Percentiles rank a stretch among this genome's conserved stretches.
phyloP scores from a whole-genome alignment of 1,140 invertebrate species.

The Caerostris darwini region DNA sequence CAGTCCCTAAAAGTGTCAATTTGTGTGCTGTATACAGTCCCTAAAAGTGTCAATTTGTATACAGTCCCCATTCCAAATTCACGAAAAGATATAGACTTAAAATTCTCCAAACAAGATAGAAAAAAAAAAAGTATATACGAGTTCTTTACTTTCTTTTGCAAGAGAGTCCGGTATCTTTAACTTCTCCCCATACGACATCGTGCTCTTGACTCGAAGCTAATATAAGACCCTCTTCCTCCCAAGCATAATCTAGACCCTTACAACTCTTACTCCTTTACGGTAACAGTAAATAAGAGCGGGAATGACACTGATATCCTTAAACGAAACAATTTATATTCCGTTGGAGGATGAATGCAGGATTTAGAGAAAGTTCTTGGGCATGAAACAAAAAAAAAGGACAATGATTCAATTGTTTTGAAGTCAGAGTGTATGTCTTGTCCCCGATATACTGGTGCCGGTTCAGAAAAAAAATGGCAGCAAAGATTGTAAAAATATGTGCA shows the following conservation, averaged over 20 bases:
- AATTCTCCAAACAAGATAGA: neutral
- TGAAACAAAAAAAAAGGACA: constrained; percentile 30
- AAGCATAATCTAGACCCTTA: neutral
- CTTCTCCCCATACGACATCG: neutral
- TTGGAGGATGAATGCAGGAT: constrained; percentile 6
- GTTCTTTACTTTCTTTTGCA: no score
- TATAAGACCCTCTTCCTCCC: constrained; percentile 24
- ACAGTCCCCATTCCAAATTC: no score
- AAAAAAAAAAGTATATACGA: neutral
- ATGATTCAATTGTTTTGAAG: constrained; percentile 32
- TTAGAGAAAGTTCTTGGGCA: neutral
- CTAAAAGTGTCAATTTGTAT: no score
- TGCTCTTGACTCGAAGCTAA: neutral
- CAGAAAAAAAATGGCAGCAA: neutral
- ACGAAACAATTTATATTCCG: constrained; percentile 36
- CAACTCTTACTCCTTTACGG: constrained; percentile 29
- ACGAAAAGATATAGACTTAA: neutral
- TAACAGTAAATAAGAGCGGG: neutral
- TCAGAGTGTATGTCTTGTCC: neutral
- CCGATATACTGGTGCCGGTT: neutral
- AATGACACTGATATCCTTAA: constrained; percentile 30
- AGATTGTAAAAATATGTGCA: constrained; percentile 28
- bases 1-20: no score
- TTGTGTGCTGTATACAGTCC: no score
- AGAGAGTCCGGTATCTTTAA: neutral